Conservation (phyloP, 2,113 vertebrate genomes). For the Sylvia atricapilla region DNA sequence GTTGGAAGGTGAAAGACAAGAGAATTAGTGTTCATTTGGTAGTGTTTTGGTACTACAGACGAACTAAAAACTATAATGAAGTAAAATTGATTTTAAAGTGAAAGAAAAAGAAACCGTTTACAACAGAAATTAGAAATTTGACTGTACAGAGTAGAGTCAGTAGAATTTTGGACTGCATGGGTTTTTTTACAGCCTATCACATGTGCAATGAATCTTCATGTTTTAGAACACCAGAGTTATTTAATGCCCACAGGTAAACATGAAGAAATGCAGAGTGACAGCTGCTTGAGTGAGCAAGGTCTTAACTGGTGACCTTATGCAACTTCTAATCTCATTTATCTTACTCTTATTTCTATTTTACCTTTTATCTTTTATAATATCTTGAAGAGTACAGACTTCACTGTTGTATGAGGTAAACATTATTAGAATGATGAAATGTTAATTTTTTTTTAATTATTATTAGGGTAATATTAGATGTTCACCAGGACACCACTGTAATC, state of each 20-base stretch:
- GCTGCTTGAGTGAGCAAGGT: neutral
- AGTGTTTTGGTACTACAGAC: neutral
- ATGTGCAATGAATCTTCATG: neutral
- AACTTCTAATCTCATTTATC: neutral
- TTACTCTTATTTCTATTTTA: neutral
- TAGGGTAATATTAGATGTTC: neutral
- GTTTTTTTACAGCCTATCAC: neutral
- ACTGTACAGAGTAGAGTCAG: neutral
- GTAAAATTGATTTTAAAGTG: neutral
- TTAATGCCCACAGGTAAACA: neutral
- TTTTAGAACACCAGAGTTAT: neutral
- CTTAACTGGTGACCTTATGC: neutral
- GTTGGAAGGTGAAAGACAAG: neutral
- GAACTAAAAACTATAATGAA: neutral
- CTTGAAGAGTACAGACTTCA: neutral
- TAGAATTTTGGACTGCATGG: neutral
- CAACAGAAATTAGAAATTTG: neutral
- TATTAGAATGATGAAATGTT: neutral
- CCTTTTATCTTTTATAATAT: neutral
- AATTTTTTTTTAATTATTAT: neutral
- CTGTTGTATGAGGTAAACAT: neutral
- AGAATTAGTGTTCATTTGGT: neutral
- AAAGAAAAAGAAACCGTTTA: neutral
- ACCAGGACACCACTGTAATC: neutral
- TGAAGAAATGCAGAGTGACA: neutral